These are phyloP conservation scores for Leiothrix lutea DNA, from an alignment of 2,113 vertebrate genomes.

Conservation along the genomic window DNA sequence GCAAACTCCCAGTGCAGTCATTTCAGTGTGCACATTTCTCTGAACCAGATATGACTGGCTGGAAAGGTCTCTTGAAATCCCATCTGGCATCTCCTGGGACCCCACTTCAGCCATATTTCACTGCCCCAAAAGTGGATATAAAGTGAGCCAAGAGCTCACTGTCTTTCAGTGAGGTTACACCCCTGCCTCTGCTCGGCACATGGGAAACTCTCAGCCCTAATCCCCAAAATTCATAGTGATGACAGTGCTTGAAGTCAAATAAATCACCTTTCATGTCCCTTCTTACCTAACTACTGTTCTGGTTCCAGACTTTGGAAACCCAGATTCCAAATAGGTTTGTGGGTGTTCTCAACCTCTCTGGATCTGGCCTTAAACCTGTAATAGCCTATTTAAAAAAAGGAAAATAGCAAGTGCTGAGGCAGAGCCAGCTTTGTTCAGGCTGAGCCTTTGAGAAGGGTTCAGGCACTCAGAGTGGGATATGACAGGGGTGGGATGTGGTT, in stretches of 20 bases:
- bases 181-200: neutral
- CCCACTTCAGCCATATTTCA: neutral
- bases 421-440: neutral
- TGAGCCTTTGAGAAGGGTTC: neutral
- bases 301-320: neutral
- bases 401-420: neutral
- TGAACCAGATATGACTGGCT: slow-evolving; percentile 12
- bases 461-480: rapidly evolving
- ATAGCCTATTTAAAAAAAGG: neutral
- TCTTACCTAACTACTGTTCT: slow-evolving; percentile 6
- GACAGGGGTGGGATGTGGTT: neutral
- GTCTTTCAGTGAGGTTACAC: neutral
- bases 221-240: neutral
- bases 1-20: slow-evolving; percentile 37
- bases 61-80: slow-evolving; percentile 52
- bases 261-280: neutral
- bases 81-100: slow-evolving; percentile 32
- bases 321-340: neutral
- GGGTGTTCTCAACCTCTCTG: neutral
- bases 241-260: neutral
- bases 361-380: neutral
- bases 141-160: neutral
- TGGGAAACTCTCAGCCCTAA: neutral
- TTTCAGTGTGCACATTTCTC: neutral
- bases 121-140: neutral